Evolutionary conservation across 2,888 invertebrate genomes (phyloP).

Genomic region (Zaprionus bogoriensis): DNA sequence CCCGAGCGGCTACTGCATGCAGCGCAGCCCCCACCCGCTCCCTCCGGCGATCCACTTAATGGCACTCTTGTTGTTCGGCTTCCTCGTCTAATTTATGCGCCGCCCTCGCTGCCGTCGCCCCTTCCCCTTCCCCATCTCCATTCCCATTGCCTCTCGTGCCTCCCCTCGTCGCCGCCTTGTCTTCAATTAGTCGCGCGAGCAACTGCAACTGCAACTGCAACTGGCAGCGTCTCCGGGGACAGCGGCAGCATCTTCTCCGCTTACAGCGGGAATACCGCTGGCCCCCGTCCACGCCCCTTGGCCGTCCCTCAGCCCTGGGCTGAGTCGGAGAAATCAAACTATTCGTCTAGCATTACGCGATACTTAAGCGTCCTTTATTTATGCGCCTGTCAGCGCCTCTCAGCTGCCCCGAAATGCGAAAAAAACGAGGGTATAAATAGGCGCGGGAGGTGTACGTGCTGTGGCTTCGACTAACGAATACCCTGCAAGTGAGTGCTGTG

Average conservation of each 20-base stretch:
- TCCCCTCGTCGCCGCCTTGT: slow-evolving; percentile 62
- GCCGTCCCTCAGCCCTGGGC: neutral
- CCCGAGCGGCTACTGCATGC: too few relatives aligned
- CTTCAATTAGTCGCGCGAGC: slow-evolving; percentile 69
- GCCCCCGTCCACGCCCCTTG: neutral
- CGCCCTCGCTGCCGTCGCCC: slow-evolving; percentile 38
- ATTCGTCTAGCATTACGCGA: slow-evolving; percentile 74
- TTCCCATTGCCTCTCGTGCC: too few relatives aligned
- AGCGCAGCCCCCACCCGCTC: neutral
- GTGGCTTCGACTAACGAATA: neutral
- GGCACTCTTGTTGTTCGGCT: slow-evolving; percentile 37
- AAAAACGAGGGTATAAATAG: slow-evolving; percentile 7
- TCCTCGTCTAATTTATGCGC: slow-evolving; percentile 63
- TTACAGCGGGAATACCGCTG: slow-evolving; percentile 37
- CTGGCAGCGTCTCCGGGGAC: slow-evolving; percentile 52
- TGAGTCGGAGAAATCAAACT: slow-evolving; percentile 53
- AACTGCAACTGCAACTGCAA: slow-evolving; percentile 37
- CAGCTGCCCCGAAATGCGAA: slow-evolving; percentile 70
- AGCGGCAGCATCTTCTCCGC: slow-evolving; percentile 42
- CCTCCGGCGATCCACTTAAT: slow-evolving; percentile 53
- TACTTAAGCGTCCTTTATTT: slow-evolving; percentile 76
- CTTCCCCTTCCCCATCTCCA: too few relatives aligned
- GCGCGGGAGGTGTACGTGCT: neutral
- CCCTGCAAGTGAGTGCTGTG: neutral
- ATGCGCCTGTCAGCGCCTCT: slow-evolving; percentile 78